Evolutionary conservation across 2,888 invertebrate species (phyloP).

Genomic region (Rhogogaster chlorosoma): DNA sequence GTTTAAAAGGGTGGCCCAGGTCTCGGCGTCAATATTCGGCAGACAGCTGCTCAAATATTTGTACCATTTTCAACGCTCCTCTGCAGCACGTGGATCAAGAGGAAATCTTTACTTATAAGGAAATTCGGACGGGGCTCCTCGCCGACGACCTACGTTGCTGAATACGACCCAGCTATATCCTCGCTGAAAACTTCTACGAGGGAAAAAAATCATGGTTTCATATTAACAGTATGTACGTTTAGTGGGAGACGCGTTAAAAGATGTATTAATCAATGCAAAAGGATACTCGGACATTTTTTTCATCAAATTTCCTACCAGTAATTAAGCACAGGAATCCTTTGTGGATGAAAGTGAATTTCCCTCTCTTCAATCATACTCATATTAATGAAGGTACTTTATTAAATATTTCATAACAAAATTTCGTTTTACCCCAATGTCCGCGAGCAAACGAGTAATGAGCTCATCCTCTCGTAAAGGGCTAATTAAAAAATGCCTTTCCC

Average conservation of each 20-base stretch:
- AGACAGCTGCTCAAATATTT: conserved; percentile 48
- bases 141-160: not conserved
- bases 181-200: not conserved
- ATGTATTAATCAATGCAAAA: not conserved
- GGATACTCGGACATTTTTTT: not conserved
- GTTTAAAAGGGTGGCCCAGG: conserved; percentile 33
- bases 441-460: not conserved
- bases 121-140: conserved; percentile 8
- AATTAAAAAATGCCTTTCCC: not conserved
- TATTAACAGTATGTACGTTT: not conserved
- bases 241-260: not conserved
- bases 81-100: not conserved
- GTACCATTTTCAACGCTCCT: conserved; percentile 14
- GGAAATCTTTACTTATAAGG: conserved; percentile 2
- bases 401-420: not conserved
- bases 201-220: not conserved
- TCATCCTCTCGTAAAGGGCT: not conserved
- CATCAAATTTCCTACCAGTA: not conserved
- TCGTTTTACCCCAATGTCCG: not conserved
- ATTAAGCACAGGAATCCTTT: not conserved
- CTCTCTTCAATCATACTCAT: not conserved
- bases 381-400: not conserved
- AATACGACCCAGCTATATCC: not conserved
- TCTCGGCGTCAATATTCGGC: conserved; percentile 30
- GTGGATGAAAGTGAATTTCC: not conserved